Percentiles rank a stretch among this genome's conserved stretches.
These are phyloP conservation scores for Stigmatopora nigra DNA, from an alignment of 2,113 vertebrate genomes.

Conservation along the genomic window DNA sequence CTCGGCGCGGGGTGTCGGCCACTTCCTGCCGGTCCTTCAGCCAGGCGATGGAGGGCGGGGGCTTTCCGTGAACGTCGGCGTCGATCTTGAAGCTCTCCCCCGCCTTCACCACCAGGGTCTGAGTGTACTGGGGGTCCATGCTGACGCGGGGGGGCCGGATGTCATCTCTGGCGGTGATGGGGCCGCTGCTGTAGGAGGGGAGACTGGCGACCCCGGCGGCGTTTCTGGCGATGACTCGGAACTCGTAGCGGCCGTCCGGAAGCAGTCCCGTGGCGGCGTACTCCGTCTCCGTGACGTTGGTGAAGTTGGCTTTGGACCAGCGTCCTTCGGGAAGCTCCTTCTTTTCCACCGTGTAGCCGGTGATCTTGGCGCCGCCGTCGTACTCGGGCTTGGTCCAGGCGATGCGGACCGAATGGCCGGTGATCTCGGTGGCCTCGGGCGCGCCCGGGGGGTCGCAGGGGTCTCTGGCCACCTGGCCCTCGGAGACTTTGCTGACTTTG, in stretches of 20 bases:
- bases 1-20: slow-evolving; percentile 79
- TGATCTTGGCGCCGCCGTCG: slow-evolving; percentile 95
- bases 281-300: slow-evolving; percentile 91
- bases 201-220: slow-evolving; percentile 88
- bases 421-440: slow-evolving; percentile 86
- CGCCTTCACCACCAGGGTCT: slow-evolving; percentile 80
- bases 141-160: slow-evolving; percentile 90
- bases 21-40: slow-evolving; percentile 82
- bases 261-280: slow-evolving; percentile 89
- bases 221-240: slow-evolving; percentile 95
- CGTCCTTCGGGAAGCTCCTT: slow-evolving; percentile 94
- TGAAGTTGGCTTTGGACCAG: slow-evolving; percentile 97
- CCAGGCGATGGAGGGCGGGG: slow-evolving; percentile 86
- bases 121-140: slow-evolving; percentile 89
- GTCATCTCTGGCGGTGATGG: slow-evolving; percentile 90
- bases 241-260: slow-evolving; percentile 87
- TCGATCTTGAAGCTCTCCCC: slow-evolving; percentile 92
- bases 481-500: slow-evolving; percentile 87
- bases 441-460: slow-evolving; percentile 93
- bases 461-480: slow-evolving; percentile 84
- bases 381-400: slow-evolving; percentile 94
- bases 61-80: slow-evolving; percentile 90
- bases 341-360: slow-evolving; percentile 95
- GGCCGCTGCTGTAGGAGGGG: slow-evolving; percentile 92
- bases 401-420: slow-evolving; percentile 85